These are phyloP conservation scores for Scytalopus superciliaris DNA, from an alignment of 2,113 vertebrate genomes.

Conservation along the genomic window DNA sequence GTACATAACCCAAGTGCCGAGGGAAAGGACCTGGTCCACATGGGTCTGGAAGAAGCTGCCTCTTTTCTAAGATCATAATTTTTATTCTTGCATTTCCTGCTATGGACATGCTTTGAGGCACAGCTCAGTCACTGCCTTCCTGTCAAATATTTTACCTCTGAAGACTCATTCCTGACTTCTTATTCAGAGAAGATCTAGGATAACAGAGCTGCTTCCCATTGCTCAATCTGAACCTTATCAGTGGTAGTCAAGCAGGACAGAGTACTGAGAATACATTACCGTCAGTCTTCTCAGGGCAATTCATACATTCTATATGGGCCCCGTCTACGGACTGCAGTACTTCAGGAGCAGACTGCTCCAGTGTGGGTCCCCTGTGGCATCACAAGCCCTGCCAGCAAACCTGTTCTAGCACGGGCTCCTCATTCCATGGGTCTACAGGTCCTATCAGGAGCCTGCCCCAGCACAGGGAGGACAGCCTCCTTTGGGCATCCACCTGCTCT, in stretches of 20 bases:
- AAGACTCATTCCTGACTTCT: not conserved
- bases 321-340: not conserved
- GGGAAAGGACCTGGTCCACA: not conserved
- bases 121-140: not conserved
- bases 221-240: not conserved
- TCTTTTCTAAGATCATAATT: not conserved
- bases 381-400: not conserved
- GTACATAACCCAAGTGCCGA: not conserved
- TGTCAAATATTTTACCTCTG: not conserved
- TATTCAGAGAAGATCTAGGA: not conserved
- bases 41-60: not conserved
- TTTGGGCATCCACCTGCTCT: not conserved
- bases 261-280: not conserved
- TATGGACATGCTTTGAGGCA: not conserved
- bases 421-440: not conserved
- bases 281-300: not conserved
- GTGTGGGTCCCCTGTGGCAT: not conserved
- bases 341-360: not conserved
- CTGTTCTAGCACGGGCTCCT: not conserved
- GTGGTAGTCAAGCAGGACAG: not conserved
- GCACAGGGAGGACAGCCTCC: not conserved
- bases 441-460: not conserved
- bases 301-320: not conserved
- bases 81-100: not conserved
- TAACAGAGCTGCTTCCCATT: not conserved